phyloP scores from a whole-genome alignment of 2,888 invertebrate genomes.

The Stenoptilia bipunctidactyla region DNA sequence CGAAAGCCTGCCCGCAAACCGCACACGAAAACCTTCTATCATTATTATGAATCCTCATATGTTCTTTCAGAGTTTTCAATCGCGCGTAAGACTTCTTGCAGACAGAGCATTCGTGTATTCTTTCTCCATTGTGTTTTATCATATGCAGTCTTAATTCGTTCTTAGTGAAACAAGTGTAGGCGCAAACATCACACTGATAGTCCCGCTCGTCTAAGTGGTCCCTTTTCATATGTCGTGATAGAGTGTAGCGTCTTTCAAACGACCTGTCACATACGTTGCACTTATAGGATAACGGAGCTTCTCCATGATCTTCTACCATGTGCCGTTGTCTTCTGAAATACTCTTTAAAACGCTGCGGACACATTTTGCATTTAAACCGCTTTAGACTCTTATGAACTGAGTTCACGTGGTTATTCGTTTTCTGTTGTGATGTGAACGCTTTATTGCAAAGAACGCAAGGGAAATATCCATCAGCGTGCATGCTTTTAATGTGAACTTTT shows the following conservation, averaged over 20 bases:
- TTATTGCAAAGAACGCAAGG: conserved; percentile 45
- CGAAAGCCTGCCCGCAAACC: conserved; percentile 23
- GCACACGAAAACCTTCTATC: conserved; percentile 25
- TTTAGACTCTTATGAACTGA: conserved; percentile 38
- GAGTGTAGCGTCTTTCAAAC: conserved; percentile 22
- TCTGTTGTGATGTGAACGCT: conserved; percentile 32
- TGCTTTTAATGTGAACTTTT: conserved; percentile 40
- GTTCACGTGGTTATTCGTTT: conserved; percentile 40
- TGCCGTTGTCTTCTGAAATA: conserved; percentile 47
- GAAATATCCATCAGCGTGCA: conserved; percentile 31
- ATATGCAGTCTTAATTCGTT: conserved; percentile 28
- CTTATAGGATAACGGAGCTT: conserved; percentile 34
- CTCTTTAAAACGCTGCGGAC: conserved; percentile 40
- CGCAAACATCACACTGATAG: conserved; percentile 35
- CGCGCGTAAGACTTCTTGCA: conserved; percentile 30
- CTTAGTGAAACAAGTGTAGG: conserved; percentile 32
- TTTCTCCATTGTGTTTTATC: conserved; percentile 25
- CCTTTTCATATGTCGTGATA: conserved; percentile 28
- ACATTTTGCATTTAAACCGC: conserved; percentile 42
- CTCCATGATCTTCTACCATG: conserved; percentile 39
- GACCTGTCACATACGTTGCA: conserved; percentile 46
- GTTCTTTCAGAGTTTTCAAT: conserved; percentile 24
- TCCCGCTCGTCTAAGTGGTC: conserved; percentile 37
- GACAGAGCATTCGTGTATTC: conserved; percentile 27
- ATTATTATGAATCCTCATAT: conserved; percentile 32